Percentiles rank a stretch among this genome's conserved stretches.
Evolutionary conservation across 2,888 invertebrate species (phyloP).

Genomic region (Prenolepis imparis): DNA sequence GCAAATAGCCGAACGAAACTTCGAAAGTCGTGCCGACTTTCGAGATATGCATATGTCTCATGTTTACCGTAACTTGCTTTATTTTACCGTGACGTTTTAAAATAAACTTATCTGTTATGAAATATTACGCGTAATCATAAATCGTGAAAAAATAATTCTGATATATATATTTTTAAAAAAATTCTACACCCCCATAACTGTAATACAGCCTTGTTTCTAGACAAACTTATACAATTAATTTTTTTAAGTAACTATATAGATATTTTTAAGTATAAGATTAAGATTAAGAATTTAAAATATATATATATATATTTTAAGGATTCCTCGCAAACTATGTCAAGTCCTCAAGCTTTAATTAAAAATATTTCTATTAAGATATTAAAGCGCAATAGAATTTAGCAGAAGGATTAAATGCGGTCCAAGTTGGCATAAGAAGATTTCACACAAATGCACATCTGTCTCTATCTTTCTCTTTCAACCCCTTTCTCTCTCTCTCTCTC

Average conservation of each 20-base stretch:
- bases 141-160: neutral
- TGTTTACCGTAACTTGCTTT: neutral
- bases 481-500: neutral
- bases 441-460: constrained; percentile 59
- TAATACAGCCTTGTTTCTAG: neutral
- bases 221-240: neutral
- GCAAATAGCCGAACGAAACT: constrained; percentile 65
- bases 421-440: constrained; percentile 49
- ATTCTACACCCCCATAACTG: neutral
- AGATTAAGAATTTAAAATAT: too few species aligned
- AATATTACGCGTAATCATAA: neutral
- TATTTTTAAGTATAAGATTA: neutral
- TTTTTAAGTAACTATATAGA: neutral
- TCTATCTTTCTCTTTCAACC: neutral
- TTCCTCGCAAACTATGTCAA: neutral
- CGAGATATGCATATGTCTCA: neutral
- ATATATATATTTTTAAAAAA: too few species aligned
- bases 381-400: constrained; percentile 53
- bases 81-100: neutral
- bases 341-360: constrained; percentile 25
- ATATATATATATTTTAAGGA: neutral
- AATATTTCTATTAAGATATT: constrained; percentile 25
- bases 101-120: neutral
- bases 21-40: neutral
- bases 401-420: constrained; percentile 67